Percentiles rank a stretch among this genome's conserved stretches.
Evolutionary conservation across 2,888 invertebrate genomes (phyloP).

Genomic region (Masnerella sp.): DNA sequence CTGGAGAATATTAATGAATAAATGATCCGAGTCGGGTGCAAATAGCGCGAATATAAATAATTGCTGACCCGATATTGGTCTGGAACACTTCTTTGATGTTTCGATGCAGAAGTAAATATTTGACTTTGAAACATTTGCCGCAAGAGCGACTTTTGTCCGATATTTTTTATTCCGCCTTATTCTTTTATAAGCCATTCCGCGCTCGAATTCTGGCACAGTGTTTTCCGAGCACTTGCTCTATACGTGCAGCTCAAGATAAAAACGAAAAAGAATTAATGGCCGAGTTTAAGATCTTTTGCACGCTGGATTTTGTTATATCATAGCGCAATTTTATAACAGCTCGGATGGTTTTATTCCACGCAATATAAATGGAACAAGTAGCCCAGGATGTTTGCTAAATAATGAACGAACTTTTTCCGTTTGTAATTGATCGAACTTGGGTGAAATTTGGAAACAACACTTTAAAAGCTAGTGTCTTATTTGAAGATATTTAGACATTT

Average conservation of each 20-base stretch:
- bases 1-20: too few relatives aligned
- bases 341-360: constrained; percentile 26
- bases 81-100: constrained; percentile 1
- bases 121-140: constrained; percentile 21
- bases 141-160: constrained; percentile 28
- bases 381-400: too few relatives aligned
- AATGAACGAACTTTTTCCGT: too few relatives aligned
- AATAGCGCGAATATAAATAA: too few relatives aligned
- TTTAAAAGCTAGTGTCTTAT: too few relatives aligned
- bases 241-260: constrained; percentile 38
- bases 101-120: constrained; percentile 35
- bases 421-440: too few relatives aligned
- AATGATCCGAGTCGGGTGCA: too few relatives aligned
- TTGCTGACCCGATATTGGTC: constrained; percentile 5
- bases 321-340: constrained; percentile 21
- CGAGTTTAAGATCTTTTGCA: constrained; percentile 41
- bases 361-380: constrained; percentile 20
- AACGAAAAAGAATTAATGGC: constrained; percentile 36
- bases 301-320: constrained; percentile 33
- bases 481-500: too few relatives aligned
- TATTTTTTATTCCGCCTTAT: constrained; percentile 21
- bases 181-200: constrained; percentile 33
- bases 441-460: too few relatives aligned
- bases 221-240: constrained; percentile 24
- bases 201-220: constrained; percentile 29